Percentiles rank a stretch among this genome's conserved stretches.
Conservation (phyloP, 2,113 vertebrate genomes). For the Eudorcas thomsonii region DNA sequence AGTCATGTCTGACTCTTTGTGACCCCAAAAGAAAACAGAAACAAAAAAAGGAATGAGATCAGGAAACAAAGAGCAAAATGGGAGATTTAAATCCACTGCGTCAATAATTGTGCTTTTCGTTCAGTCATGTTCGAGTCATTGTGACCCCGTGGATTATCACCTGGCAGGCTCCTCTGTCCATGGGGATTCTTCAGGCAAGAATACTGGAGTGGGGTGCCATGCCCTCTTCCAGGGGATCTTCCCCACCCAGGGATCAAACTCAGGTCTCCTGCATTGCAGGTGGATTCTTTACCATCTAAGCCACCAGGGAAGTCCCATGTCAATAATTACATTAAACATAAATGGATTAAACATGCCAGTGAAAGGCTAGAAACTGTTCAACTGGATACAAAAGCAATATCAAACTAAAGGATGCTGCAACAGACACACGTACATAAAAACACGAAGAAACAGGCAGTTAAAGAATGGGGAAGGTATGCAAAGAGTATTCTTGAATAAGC, state of each 20-base stretch:
- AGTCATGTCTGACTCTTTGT: not conserved
- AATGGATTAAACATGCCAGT: not conserved
- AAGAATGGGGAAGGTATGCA: not conserved
- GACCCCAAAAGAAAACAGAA: not conserved
- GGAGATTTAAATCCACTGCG: not conserved
- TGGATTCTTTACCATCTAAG: not conserved
- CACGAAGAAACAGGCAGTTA: not conserved
- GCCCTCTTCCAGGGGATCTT: not conserved
- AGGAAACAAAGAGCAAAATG: not conserved
- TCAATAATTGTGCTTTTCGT: not conserved
- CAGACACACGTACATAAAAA: not conserved
- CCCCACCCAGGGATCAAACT: not conserved
- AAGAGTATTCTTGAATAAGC: not conserved
- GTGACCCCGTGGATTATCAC: not conserved
- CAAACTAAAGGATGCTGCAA: not conserved
- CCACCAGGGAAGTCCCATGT: not conserved
- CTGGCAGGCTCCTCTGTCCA: not conserved
- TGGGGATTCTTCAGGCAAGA: not conserved
- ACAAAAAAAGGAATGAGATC: not conserved
- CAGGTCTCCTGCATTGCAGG: not conserved
- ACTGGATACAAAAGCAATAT: not conserved
- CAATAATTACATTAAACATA: not conserved
- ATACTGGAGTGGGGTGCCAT: not conserved
- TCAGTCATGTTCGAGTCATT: not conserved
- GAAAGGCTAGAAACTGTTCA: not conserved